Base-by-base conservation (phyloP, 2,888 invertebrate genomes). In the Parapristionchus giblindavisi region DNA sequence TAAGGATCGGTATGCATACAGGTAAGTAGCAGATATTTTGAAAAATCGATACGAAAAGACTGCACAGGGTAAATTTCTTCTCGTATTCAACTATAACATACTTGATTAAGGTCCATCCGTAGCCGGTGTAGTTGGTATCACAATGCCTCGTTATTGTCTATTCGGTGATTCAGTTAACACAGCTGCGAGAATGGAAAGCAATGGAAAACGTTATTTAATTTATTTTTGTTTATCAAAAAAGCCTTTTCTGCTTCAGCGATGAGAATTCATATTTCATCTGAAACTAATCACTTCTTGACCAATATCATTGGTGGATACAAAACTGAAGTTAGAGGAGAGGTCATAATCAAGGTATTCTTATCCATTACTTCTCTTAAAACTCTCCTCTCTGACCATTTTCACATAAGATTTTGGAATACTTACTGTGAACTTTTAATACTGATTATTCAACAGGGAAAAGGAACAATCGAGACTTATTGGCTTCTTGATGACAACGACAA, bases 151-250 rank as follows among this genome's bases (percentile, higher is more conserved):
- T 3, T 83, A 82, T 54, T 84, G 84, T 75, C 77, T 84, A 8
- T 84, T 86, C 71, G 86, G 86, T 43, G 86, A 86, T 76, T 83
- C 86, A 6, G 85, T 86, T 1, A 86, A 86, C 77, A 84, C 86
- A 3, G 86, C 86, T 0, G 81, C 84, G 61, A 60, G 84, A 52
- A 85, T 85, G 85, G 85, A 85, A 63, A 80, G 80, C 65, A 83
- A 81, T 66, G 80, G 84, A 63, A 84, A 84, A 80, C 80, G 84
- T 84, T 27, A 56, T 6, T 4, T 27, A 8, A 14, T 43, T 43
- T 43, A 14, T 43, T 43, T 43, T 17, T 43, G 8, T 8, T 14
- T 14, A 43, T 14, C 43, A 14, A 14, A 43, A 43, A 8, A 14
- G 11, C 43, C 8, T 14, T 43, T 43, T 43, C 43, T 52, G 8